Percentiles rank a stretch among this genome's conserved stretches.
Evolutionary conservation across 2,888 invertebrate species (phyloP).

Genomic region (Caenorhabditis angaria): DNA sequence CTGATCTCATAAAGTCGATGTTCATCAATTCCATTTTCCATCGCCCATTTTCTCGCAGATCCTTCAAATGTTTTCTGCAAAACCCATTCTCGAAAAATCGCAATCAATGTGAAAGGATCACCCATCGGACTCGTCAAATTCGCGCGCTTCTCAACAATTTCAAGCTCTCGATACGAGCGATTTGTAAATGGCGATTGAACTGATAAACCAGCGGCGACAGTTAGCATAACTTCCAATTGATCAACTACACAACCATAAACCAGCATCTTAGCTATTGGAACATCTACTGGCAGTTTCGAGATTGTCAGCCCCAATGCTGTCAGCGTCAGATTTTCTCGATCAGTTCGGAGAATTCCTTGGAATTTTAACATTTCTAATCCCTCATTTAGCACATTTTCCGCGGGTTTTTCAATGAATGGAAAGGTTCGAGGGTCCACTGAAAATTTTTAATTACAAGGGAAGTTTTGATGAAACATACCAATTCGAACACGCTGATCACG

Average conservation of each 20-base stretch:
- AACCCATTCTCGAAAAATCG: conserved; percentile 76
- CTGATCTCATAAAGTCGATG: conserved; percentile 95
- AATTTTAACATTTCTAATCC: conserved; percentile 86
- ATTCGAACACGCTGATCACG: too few species aligned
- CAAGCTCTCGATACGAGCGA: conserved; percentile 79
- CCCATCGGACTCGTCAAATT: conserved; percentile 91
- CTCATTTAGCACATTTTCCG: conserved; percentile 84
- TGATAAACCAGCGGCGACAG: conserved; percentile 88
- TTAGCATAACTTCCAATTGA: conserved; percentile 79
- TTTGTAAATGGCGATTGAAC: conserved; percentile 92
- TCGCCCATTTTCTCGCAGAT: conserved; percentile 82
- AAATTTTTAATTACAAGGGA: conserved; percentile 16
- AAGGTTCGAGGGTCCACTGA: conserved; percentile 76
- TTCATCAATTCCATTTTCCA: conserved; percentile 89
- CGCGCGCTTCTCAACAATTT: conserved; percentile 59
- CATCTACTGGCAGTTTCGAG: conserved; percentile 90
- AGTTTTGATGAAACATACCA: not conserved
- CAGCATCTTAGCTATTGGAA: conserved; percentile 82
- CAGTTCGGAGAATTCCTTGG: conserved; percentile 74
- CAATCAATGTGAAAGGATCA: conserved; percentile 89
- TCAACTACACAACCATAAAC: conserved; percentile 63
- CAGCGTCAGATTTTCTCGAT: conserved; percentile 50
- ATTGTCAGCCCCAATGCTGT: conserved; percentile 80
- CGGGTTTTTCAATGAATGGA: conserved; percentile 94
- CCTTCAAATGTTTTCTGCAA: conserved; percentile 73